Percentiles rank a stretch among this genome's conserved stretches.
These are phyloP conservation scores for Heteromyza rotundicornis DNA, from an alignment of 2,888 invertebrate species.

Conservation along the genomic window DNA sequence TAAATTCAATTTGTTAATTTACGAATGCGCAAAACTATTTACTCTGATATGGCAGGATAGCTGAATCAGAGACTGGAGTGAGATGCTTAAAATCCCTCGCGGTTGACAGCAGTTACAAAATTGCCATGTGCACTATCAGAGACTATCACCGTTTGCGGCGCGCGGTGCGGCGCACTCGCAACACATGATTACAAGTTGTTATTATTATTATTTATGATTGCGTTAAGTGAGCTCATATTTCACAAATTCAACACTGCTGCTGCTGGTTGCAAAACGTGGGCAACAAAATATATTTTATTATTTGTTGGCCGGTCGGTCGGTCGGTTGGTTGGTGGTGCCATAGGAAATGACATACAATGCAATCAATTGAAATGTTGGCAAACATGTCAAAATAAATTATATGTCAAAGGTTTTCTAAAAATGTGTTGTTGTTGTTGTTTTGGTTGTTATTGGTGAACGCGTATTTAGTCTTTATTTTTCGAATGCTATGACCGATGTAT, in stretches of 20 bases:
- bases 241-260: conserved; percentile 22
- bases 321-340: conserved; percentile 14
- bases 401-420: conserved; percentile 20
- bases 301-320: conserved; percentile 17
- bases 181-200: conserved; percentile 44
- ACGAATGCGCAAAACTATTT: conserved; percentile 55
- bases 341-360: conserved; percentile 47
- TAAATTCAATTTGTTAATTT: conserved; percentile 57
- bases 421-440: no score
- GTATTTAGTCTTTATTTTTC: neutral
- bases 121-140: neutral
- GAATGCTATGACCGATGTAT: neutral
- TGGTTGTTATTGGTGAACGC: no score
- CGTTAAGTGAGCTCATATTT: conserved; percentile 46
- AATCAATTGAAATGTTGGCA: conserved; percentile 62
- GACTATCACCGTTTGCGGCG: no score
- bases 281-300: conserved; percentile 27
- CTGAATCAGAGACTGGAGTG: no score
- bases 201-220: conserved; percentile 37
- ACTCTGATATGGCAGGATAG: conserved; percentile 12
- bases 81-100: neutral
- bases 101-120: neutral
- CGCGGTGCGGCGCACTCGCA: neutral
- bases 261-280: neutral
- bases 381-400: conserved; percentile 63